Conservation (phyloP, 1,140 invertebrate species). For the Lordiphosa stackelbergi region DNA sequence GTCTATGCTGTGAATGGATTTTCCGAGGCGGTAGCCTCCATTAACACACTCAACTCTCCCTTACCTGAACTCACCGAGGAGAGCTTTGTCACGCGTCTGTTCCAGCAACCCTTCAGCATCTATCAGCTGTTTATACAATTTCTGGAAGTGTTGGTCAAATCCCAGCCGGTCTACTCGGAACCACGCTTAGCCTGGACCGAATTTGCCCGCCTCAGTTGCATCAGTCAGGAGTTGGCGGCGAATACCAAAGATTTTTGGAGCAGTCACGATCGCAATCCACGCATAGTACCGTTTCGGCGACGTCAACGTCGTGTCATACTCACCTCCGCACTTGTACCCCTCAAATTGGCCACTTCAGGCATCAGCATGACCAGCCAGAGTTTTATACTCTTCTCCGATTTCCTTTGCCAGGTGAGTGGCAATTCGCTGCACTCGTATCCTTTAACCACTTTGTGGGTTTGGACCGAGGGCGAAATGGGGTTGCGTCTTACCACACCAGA, state of each 20-base stretch:
- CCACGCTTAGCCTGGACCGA: conserved; percentile 59
- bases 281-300: conserved; percentile 46
- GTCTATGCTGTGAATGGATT: conserved; percentile 82
- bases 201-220: conserved; percentile 59
- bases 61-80: conserved; percentile 58
- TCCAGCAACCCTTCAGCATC: conserved; percentile 65
- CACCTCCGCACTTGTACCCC: conserved; percentile 85
- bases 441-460: conserved; percentile 88
- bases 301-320: conserved; percentile 84
- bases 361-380: conserved; percentile 80
- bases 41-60: conserved; percentile 38
- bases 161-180: conserved; percentile 53
- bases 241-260: conserved; percentile 73
- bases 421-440: conserved; percentile 80
- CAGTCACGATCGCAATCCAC: conserved; percentile 53
- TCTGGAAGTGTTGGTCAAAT: conserved; percentile 57
- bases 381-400: conserved; percentile 87
- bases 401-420: conserved; percentile 85
- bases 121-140: conserved; percentile 66
- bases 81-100: conserved; percentile 57
- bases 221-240: conserved; percentile 70
- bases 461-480: conserved; percentile 78
- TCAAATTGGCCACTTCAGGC: conserved; percentile 79
- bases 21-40: conserved; percentile 40
- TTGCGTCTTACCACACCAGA: conserved; percentile 86